Percentiles rank a stretch among this genome's conserved stretches.
phyloP scores from a whole-genome alignment of 2,888 invertebrate genomes.

The Lottia gigantea region DNA sequence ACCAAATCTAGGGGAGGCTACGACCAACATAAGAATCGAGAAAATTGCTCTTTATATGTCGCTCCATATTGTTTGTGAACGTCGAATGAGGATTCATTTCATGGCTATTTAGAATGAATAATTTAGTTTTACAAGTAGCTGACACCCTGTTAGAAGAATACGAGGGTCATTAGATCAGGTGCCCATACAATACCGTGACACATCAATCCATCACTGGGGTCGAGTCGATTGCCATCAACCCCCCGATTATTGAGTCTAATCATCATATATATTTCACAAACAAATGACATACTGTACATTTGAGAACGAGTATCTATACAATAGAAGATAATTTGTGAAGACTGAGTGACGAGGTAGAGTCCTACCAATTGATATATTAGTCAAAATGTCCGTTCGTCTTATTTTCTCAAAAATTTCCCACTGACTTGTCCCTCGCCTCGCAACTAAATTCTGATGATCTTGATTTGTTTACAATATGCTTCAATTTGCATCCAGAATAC shows the following conservation, averaged over 20 bases:
- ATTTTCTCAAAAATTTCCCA: not conserved
- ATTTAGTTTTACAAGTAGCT: slow-evolving; percentile 9
- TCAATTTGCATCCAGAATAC: no score
- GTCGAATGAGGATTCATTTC: not conserved
- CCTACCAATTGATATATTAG: not conserved
- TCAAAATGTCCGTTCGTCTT: not conserved
- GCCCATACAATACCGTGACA: not conserved
- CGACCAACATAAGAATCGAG: no score
- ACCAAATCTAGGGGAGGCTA: not conserved
- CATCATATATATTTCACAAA: slow-evolving; percentile 11
- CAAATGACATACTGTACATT: not conserved
- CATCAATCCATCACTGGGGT: slow-evolving; percentile 7
- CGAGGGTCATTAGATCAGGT: slow-evolving; percentile 4
- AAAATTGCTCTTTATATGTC: slow-evolving; percentile 7
- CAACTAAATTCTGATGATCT: no score
- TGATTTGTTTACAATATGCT: no score
- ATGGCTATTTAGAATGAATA: slow-evolving; percentile 5
- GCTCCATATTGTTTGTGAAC: not conserved
- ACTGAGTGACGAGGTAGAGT: not conserved
- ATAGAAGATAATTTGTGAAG: not conserved
- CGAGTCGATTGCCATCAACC: not conserved
- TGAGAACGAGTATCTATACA: not conserved
- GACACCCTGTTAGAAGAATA: not conserved
- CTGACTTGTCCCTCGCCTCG: no score
- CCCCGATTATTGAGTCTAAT: not conserved